Conservation (phyloP, 2,888 invertebrate genomes). For the Vandiemenella viatica region DNA sequence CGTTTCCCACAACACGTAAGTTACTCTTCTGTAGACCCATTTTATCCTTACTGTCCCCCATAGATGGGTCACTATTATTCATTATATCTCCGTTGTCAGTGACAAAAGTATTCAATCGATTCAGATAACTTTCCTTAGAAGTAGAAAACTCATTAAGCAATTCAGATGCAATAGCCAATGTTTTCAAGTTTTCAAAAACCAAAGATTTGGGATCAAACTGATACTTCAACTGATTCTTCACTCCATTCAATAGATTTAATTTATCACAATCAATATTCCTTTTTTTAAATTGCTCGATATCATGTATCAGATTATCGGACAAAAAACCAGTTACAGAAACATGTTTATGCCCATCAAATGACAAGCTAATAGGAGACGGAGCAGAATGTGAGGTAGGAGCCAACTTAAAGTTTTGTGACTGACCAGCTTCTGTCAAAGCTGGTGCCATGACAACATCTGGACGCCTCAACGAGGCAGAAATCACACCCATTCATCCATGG, state of each 20-base stretch:
- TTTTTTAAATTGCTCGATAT: background rate
- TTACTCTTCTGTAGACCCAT: constrained; percentile 29
- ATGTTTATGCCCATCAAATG: constrained; percentile 11
- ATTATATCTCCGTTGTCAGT: constrained; percentile 21
- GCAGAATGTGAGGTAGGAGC: constrained; percentile 22
- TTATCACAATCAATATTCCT: too few relatives aligned
- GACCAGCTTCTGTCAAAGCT: constrained; percentile 63
- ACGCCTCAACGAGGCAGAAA: constrained; percentile 34
- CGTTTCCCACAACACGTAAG: constrained; percentile 21
- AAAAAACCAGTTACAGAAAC: constrained; percentile 9
- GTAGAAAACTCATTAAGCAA: constrained; percentile 17
- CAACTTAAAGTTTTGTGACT: constrained; percentile 30
- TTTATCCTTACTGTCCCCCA: constrained; percentile 29
- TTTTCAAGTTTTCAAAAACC: constrained; percentile 22
- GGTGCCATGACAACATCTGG: constrained; percentile 77
- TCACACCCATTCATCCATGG: constrained; percentile 24
- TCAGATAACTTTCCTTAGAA: too few relatives aligned
- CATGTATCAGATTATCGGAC: constrained; percentile 1
- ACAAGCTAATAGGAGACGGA: constrained; percentile 11
- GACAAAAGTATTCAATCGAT: background rate
- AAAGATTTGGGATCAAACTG: constrained; percentile 13
- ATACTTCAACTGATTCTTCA: too few relatives aligned
- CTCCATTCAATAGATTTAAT: too few relatives aligned
- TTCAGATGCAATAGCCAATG: constrained; percentile 23
- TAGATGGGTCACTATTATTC: constrained; percentile 34